Conservation (phyloP, 2,888 invertebrate species). For the Siphonodentalium dalli region DNA sequence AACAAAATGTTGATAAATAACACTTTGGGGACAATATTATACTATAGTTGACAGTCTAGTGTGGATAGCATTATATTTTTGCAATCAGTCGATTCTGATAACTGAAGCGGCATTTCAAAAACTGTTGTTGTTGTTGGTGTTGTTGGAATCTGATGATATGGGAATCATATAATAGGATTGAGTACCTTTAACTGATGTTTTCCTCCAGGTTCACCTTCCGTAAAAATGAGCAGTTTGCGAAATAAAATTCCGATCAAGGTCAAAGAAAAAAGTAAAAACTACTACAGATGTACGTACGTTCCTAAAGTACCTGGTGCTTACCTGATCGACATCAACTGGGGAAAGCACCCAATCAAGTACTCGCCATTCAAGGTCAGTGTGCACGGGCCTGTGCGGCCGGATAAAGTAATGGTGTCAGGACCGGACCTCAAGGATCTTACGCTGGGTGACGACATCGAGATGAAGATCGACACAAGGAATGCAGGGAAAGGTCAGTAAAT, state of each 20-base stretch:
- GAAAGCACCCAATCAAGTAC: constrained; percentile 44
- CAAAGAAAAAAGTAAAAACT: constrained; percentile 31
- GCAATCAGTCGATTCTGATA: too few species aligned
- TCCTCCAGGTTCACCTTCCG: constrained; percentile 38
- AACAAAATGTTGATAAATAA: too few species aligned
- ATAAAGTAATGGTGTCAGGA: constrained; percentile 32
- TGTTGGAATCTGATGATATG: too few species aligned
- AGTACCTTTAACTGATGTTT: background rate
- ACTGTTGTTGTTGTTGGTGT: too few species aligned
- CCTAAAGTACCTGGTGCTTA: constrained; percentile 47
- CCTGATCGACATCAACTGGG: constrained; percentile 48
- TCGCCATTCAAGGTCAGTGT: constrained; percentile 53
- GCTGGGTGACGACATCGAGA: constrained; percentile 39
- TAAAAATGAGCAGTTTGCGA: constrained; percentile 32
- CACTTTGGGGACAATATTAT: too few species aligned
- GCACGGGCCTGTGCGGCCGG: constrained; percentile 35
- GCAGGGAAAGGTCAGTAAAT: constrained; percentile 39
- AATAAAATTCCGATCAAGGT: constrained; percentile 36
- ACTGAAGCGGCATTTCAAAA: too few species aligned
- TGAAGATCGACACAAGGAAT: constrained; percentile 44
- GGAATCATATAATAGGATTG: background rate
- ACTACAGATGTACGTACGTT: constrained; percentile 44
- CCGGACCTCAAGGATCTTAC: constrained; percentile 21
- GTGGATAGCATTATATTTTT: too few species aligned
- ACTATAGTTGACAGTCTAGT: too few species aligned